Evolutionary conservation across 2,888 invertebrate genomes (phyloP), one percentile per base, ranked within the genome.

Genomic region (Mesodorylaimus sp.): DNA sequence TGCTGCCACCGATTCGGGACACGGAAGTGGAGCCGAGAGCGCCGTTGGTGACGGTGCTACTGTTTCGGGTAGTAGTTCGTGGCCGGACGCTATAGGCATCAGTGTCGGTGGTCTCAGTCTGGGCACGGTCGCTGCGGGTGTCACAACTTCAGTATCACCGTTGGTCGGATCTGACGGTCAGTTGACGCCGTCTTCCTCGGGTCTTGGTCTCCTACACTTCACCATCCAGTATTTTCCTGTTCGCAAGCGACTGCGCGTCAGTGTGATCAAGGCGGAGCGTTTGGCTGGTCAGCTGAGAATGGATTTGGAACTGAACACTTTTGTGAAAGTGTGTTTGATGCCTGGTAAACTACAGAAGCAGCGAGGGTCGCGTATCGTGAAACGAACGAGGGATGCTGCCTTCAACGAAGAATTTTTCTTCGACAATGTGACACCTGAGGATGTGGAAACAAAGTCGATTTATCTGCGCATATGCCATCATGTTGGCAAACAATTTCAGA

Each of bases 331-430:
- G 23, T 66, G 61, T 53, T 60, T 70, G 13, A 63, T 66, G 56
- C 69, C 69, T n/a, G 65, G 68, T 26, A 70, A 70, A 54, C 48
- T 62, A 27, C 69, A 68, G 52, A 67, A 67, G 53, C 67, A 69
- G 50, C 54, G 53, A 7, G 58, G 65, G 55, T 59, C 62, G 3
- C 61, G 64, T 38, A 61, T 66, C 10, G 60, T 66, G 3, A 68
- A 67, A 50, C 59, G 65, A 45, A 67, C 68, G 5, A 49, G 64
- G 16, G 60, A 68, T 54, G 69, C 68, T 2, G 57, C 65, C 16
- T 68, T 64, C 54, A 65, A 69, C 54, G 65, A 69, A 56, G 65
- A 62, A 37, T 59, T 63, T 46, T 58, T 58, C 37, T 66, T 66
- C 54, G 61, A 60, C 25, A 59, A 61, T 44, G 50, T 65, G 13